phyloP scores from a whole-genome alignment of 2,888 invertebrate genomes.

The Stenolophus ochropezus region DNA sequence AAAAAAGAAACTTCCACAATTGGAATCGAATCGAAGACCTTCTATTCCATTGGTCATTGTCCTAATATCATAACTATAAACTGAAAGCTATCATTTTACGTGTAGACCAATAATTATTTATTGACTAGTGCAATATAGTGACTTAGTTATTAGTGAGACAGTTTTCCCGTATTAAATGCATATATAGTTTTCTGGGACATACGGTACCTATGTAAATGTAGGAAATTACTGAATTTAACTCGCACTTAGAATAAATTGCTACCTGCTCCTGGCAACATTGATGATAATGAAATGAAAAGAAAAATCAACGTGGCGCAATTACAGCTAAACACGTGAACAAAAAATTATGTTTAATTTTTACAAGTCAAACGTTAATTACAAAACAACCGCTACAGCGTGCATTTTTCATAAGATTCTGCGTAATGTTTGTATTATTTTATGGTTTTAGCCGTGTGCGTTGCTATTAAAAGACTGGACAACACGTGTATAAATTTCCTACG shows the following conservation, averaged over 20 bases:
- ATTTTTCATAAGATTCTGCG: not conserved
- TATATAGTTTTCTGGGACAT: too few relatives aligned
- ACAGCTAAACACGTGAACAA: constrained; percentile 3
- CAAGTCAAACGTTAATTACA: not conserved
- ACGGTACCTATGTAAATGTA: not conserved
- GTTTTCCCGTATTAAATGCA: too few relatives aligned
- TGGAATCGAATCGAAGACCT: too few relatives aligned
- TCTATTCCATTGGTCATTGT: too few relatives aligned
- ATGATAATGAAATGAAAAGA: not conserved
- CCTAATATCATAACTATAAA: too few relatives aligned
- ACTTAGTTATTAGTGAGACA: too few relatives aligned
- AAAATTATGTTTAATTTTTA: not conserved
- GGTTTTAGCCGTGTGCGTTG: not conserved
- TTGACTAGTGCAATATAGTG: too few relatives aligned
- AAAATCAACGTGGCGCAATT: not conserved
- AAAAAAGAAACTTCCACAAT: too few relatives aligned
- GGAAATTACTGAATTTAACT: not conserved
- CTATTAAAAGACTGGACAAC: not conserved
- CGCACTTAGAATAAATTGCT: not conserved
- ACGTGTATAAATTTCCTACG: constrained; percentile 8
- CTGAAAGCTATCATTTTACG: too few relatives aligned
- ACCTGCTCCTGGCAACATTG: not conserved
- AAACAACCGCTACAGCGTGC: not conserved
- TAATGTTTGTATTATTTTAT: constrained; percentile 8
- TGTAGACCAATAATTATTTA: too few relatives aligned